phyloP scores from a whole-genome alignment of 2,113 vertebrate genomes.

The Passer montanus region DNA sequence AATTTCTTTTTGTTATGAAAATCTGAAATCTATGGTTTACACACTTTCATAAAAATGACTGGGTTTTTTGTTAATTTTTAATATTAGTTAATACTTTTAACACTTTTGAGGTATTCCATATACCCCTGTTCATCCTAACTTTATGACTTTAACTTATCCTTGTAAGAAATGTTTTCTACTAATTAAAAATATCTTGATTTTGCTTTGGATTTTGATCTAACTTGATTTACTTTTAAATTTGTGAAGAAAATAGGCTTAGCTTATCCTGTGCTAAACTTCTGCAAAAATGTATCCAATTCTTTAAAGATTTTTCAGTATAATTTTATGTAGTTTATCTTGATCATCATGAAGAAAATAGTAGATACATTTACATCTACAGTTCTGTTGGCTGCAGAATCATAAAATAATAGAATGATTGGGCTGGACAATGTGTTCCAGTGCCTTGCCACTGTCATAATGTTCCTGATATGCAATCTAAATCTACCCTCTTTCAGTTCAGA shows the following conservation, averaged over 20 bases:
- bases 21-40: background rate
- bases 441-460: background rate
- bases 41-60: background rate
- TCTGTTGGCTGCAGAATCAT: background rate
- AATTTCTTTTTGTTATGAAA: background rate
- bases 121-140: background rate
- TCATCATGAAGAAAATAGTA: background rate
- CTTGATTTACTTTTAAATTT: background rate
- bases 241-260: background rate
- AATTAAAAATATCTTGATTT: background rate
- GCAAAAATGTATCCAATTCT: background rate
- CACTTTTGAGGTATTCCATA: background rate
- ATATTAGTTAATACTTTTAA: background rate
- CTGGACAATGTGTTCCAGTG: background rate
- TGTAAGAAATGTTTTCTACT: background rate
- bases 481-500: background rate
- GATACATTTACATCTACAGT: background rate
- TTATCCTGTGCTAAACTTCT: background rate
- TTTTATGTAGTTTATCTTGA: background rate
- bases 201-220: background rate
- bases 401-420: background rate
- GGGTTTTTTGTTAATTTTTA: background rate
- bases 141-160: background rate
- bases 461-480: accelerated
- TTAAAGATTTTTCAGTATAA: background rate